Percentiles rank a stretch among this genome's conserved stretches.
These are phyloP conservation scores for Tretioscincus oriximinensis DNA, from an alignment of 2,113 vertebrate species.

Conservation along the genomic window DNA sequence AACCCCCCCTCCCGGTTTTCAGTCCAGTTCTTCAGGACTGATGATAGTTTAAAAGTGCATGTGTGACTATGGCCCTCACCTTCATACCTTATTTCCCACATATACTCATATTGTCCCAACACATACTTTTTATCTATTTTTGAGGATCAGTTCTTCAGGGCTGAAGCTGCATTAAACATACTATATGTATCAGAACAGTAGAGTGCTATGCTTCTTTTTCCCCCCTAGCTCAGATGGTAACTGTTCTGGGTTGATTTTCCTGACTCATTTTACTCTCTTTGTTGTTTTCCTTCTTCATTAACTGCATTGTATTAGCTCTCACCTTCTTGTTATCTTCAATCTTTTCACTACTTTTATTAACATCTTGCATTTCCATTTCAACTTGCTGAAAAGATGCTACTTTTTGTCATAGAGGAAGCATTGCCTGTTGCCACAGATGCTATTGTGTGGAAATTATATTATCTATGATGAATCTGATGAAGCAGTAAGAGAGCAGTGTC, in stretches of 20 bases:
- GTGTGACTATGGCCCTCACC: too few species aligned
- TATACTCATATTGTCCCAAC: too few species aligned
- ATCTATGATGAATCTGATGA: slow-evolving; percentile 47
- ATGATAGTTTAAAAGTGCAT: too few species aligned
- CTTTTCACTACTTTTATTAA: neutral
- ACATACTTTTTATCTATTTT: too few species aligned
- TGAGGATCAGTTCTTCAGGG: too few species aligned
- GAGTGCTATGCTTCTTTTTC: neutral
- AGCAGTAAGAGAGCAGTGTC: neutral
- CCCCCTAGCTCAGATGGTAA: neutral
- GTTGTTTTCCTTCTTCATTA: neutral
- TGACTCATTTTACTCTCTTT: neutral
- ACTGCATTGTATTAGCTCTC: neutral
- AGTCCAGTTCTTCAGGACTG: too few species aligned
- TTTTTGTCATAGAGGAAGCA: slow-evolving; percentile 49
- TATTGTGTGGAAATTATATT: neutral
- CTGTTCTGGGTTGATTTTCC: neutral
- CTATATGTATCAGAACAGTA: too few species aligned
- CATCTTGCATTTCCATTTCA: neutral
- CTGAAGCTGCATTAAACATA: too few species aligned
- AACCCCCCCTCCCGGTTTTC: too few species aligned
- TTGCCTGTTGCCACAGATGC: slow-evolving; percentile 39
- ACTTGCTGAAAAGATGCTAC: neutral
- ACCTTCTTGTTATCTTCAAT: neutral
- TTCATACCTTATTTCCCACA: too few species aligned